Evolutionary conservation across 1,140 invertebrate genomes (phyloP).

Genomic region (Metaphire vulgaris): DNA sequence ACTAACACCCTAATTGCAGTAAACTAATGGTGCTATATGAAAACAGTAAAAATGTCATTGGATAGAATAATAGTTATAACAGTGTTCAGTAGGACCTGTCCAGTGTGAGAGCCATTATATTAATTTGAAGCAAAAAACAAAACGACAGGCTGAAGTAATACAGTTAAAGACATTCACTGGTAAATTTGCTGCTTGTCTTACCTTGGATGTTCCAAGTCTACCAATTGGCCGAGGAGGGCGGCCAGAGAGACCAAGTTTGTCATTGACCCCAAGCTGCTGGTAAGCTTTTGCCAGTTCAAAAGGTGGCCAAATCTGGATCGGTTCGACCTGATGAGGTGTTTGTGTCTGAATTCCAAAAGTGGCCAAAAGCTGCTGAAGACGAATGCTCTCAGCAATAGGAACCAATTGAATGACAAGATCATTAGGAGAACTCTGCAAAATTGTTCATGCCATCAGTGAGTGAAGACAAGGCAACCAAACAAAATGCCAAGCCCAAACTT

Average conservation of each 20-base stretch:
- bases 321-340: constrained; percentile 93
- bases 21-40: too few relatives aligned
- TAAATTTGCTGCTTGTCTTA: too few relatives aligned
- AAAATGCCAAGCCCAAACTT: not conserved
- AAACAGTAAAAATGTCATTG: too few relatives aligned
- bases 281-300: constrained; percentile 86
- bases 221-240: constrained; percentile 87
- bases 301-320: constrained; percentile 94
- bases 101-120: too few relatives aligned
- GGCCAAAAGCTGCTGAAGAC: constrained; percentile 94
- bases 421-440: constrained; percentile 71
- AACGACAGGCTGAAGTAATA: too few relatives aligned
- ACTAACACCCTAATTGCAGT: too few relatives aligned
- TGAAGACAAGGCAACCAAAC: too few relatives aligned
- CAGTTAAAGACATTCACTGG: too few relatives aligned
- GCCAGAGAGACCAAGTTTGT: constrained; percentile 79
- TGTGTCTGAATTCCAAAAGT: constrained; percentile 99
- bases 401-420: constrained; percentile 97
- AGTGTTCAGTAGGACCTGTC: too few relatives aligned
- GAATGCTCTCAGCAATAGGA: constrained; percentile 92
- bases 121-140: too few relatives aligned
- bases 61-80: too few relatives aligned
- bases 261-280: constrained; percentile 84
- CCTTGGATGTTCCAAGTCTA: constrained; percentile 91
- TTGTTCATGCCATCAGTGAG: too few relatives aligned